A percentile compares a stretch with the other conserved stretches of the same genome.
Conservation (phyloP, 2,797 vertebrate species). For the Megaceryle alcyon region DNA sequence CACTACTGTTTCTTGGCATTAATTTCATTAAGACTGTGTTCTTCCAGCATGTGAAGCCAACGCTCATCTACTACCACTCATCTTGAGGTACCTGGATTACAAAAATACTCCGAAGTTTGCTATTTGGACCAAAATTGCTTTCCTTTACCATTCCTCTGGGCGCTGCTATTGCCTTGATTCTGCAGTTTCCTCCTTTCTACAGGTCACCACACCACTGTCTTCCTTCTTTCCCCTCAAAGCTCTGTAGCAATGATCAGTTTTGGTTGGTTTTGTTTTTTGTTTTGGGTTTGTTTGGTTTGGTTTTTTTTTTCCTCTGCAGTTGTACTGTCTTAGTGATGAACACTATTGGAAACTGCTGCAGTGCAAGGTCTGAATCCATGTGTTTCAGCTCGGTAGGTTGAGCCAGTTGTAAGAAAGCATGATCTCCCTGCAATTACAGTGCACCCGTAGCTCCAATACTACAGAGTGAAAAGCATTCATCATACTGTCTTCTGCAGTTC, state of each 20-base stretch:
- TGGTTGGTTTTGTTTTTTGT: too few species aligned
- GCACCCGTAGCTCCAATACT: background rate
- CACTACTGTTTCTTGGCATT: background rate
- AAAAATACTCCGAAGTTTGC: background rate
- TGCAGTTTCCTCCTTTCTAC: background rate
- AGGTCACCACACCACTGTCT: background rate
- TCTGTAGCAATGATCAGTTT: background rate
- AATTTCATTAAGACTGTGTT: background rate
- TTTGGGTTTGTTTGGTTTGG: background rate
- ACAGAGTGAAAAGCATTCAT: conserved; percentile 21
- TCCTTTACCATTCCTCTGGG: background rate
- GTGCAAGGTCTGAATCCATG: conserved; percentile 1
- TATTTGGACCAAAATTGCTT: background rate
- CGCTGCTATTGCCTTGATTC: background rate
- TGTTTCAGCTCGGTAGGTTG: background rate
- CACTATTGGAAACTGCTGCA: conserved; percentile 17
- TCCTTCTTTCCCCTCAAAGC: background rate
- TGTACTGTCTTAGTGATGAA: background rate
- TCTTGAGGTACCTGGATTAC: background rate
- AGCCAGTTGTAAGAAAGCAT: background rate
- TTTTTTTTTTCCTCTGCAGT: background rate
- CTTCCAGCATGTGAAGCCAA: background rate
- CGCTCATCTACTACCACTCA: background rate
- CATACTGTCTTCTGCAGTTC: conserved; percentile 34
- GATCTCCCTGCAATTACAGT: conserved; percentile 12